phyloP scores from a whole-genome alignment of 1,140 invertebrate species.

The Ectropis grisescens region DNA sequence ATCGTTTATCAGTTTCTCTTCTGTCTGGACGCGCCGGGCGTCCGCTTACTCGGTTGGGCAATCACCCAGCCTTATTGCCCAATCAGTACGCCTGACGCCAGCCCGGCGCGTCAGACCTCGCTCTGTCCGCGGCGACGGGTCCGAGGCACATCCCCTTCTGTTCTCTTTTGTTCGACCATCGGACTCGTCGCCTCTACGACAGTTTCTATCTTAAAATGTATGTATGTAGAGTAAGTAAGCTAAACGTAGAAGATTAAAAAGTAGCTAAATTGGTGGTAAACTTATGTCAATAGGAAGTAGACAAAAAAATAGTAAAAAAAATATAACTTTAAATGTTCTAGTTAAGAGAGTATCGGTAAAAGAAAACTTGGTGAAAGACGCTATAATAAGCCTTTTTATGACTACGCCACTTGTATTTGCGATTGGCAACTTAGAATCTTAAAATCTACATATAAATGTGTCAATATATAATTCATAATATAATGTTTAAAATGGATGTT shows the following conservation, averaged over 20 bases:
- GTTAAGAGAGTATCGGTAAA: constrained; percentile 42
- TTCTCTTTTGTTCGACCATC: constrained; percentile 26
- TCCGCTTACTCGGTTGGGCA: constrained; percentile 67
- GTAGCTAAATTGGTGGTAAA: constrained; percentile 64
- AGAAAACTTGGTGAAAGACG: constrained; percentile 69
- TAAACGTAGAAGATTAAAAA: constrained; percentile 44
- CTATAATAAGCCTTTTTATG: constrained; percentile 60
- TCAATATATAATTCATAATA: constrained; percentile 48
- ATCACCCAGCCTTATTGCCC: constrained; percentile 70
- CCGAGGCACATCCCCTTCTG: constrained; percentile 25
- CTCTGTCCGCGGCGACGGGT: constrained; percentile 34
- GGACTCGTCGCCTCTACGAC: constrained; percentile 28
- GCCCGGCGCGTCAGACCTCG: constrained; percentile 50
- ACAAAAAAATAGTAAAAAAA: constrained; percentile 48
- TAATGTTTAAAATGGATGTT: constrained; percentile 56
- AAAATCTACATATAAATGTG: constrained; percentile 44
- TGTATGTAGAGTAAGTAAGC: constrained; percentile 67
- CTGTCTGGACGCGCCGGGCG: constrained; percentile 54
- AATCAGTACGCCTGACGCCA: constrained; percentile 58
- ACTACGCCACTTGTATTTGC: constrained; percentile 59
- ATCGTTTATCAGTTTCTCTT: constrained; percentile 32
- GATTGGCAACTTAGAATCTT: constrained; percentile 64
- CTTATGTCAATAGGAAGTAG: constrained; percentile 66
- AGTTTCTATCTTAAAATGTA: constrained; percentile 55
- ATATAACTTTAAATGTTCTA: constrained; percentile 62